A percentile compares a stretch with the other conserved stretches of the same genome.
These are phyloP conservation scores for Centruroides vittatus DNA, from an alignment of 1,140 invertebrate genomes.

Conservation along the genomic window DNA sequence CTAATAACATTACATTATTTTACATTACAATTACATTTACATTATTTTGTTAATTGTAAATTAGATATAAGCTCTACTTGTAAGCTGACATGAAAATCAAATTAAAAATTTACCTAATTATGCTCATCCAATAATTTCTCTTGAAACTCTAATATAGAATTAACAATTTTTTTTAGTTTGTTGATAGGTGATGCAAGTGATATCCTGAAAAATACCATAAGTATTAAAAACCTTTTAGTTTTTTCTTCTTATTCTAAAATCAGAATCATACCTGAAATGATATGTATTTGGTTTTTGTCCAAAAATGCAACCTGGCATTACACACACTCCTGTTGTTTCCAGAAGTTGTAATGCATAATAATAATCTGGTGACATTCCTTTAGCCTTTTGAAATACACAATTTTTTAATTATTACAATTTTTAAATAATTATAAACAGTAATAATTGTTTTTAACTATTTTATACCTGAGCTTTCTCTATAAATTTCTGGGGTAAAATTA, in stretches of 20 bases:
- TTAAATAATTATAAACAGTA: neutral
- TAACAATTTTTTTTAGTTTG: too few relatives aligned
- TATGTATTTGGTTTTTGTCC: slow-evolving; percentile 4
- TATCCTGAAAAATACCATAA: too few relatives aligned
- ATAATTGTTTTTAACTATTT: neutral
- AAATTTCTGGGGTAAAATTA: slow-evolving; percentile 56
- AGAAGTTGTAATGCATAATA: slow-evolving; percentile 6
- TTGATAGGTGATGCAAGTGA: too few relatives aligned
- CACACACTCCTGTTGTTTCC: slow-evolving; percentile 6
- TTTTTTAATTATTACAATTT: neutral
- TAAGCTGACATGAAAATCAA: too few relatives aligned
- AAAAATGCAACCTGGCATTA: slow-evolving; percentile 1
- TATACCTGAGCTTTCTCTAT: slow-evolving; percentile 45
- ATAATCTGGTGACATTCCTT: slow-evolving; percentile 1
- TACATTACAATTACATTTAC: too few relatives aligned
- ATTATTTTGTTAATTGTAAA: too few relatives aligned
- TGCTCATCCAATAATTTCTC: too few relatives aligned
- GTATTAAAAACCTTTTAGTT: too few relatives aligned
- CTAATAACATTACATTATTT: too few relatives aligned
- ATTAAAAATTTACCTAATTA: too few relatives aligned
- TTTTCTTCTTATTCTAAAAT: neutral
- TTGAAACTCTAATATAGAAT: too few relatives aligned
- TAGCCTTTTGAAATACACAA: neutral
- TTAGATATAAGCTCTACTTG: too few relatives aligned
- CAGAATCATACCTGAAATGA: slow-evolving; percentile 1